Evolutionary conservation across 2,888 invertebrate species (phyloP).

Genomic region (Acronicta leporina): DNA sequence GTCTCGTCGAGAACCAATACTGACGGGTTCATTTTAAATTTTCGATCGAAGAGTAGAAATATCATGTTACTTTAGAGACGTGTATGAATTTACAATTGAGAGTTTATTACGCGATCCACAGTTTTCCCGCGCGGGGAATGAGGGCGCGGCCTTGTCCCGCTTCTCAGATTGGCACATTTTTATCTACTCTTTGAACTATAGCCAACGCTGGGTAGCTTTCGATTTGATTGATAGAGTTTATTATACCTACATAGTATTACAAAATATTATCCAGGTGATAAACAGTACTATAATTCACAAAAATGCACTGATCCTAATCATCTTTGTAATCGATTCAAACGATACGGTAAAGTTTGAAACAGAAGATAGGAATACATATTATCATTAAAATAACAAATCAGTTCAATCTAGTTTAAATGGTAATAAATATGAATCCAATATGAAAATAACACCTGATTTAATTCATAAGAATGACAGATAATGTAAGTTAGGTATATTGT

Average conservation of each 20-base stretch:
- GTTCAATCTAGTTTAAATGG: background rate
- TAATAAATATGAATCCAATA: conserved; percentile 1
- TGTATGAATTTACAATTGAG: conserved; percentile 63
- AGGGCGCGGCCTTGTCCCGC: conserved; percentile 84
- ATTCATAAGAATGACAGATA: conserved; percentile 6
- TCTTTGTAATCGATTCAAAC: background rate
- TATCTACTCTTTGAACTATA: conserved; percentile 77
- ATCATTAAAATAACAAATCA: background rate
- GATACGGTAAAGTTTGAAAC: background rate
- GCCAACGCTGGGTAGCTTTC: conserved; percentile 66
- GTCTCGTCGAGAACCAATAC: background rate
- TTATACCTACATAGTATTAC: conserved; percentile 10
- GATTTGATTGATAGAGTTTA: conserved; percentile 68
- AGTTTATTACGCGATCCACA: conserved; percentile 72
- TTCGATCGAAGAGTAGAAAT: conserved; percentile 34
- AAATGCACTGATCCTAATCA: no score
- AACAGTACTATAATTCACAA: background rate
- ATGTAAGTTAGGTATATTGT: conserved; percentile 3
- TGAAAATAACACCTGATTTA: background rate
- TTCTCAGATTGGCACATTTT: conserved; percentile 87
- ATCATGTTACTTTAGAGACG: conserved; percentile 56
- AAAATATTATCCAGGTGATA: background rate
- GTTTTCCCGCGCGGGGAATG: conserved; percentile 76
- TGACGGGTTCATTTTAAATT: background rate
- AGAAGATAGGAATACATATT: background rate